Percentiles rank a stretch among this genome's conserved stretches.
Conservation (phyloP, 2,888 invertebrate genomes). For the Trissoscelio sp. region DNA sequence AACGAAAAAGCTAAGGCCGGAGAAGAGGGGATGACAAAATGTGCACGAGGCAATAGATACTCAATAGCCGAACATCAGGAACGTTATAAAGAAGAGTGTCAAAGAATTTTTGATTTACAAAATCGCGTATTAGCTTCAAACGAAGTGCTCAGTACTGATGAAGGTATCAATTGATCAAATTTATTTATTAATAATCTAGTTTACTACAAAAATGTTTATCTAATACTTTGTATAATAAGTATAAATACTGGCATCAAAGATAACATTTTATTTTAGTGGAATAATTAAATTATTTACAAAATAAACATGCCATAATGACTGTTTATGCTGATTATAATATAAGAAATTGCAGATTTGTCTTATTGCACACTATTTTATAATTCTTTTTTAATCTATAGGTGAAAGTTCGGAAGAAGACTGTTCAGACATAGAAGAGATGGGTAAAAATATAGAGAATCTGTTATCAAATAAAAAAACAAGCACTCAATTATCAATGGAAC, state of each 20-base stretch:
- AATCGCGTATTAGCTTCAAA: constrained; percentile 96
- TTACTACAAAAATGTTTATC: too few species aligned
- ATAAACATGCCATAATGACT: too few species aligned
- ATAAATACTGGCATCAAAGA: too few species aligned
- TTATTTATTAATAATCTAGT: too few species aligned
- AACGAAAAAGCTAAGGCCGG: constrained; percentile 97
- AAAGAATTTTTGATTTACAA: constrained; percentile 98
- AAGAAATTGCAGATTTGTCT: too few species aligned
- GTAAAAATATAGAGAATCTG: constrained; percentile 99
- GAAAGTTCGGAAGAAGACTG: constrained; percentile 97
- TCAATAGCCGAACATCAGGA: constrained; percentile 99
- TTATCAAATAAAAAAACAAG: constrained; percentile 98
- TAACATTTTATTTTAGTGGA: too few species aligned
- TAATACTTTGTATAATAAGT: too few species aligned
- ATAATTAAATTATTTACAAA: too few species aligned
- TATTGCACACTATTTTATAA: too few species aligned
- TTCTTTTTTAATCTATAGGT: too few species aligned
- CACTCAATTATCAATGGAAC: constrained; percentile 94
- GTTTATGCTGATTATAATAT: too few species aligned
- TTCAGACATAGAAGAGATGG: constrained; percentile 98
- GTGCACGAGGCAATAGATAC: constrained; percentile 98
- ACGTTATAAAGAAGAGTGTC: constrained; percentile 99
- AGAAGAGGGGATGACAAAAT: constrained; percentile 99
- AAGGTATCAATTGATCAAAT: constrained; percentile 88
- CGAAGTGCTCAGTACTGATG: constrained; percentile 98